phyloP scores from a whole-genome alignment of 2,888 invertebrate species.

The Lepetodrilus schrolli region DNA sequence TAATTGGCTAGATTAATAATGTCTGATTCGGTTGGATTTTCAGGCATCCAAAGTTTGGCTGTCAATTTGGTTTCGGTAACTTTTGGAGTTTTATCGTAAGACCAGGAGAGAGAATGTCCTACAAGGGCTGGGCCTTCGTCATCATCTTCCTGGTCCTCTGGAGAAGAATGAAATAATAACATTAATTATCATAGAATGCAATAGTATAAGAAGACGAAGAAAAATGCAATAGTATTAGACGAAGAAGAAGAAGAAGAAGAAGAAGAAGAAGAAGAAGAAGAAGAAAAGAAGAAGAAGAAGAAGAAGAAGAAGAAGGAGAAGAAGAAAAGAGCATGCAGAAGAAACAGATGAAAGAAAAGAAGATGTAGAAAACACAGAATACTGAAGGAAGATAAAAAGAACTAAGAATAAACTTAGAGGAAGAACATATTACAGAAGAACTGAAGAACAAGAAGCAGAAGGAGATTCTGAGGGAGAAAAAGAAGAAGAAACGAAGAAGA shows the following conservation, averaged over 20 bases:
- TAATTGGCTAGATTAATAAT: slow-evolving; percentile 57
- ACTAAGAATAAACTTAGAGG: not conserved
- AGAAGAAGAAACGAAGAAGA: too few species aligned
- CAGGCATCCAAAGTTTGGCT: slow-evolving; percentile 92
- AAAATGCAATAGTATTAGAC: not conserved
- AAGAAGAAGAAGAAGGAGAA: not conserved
- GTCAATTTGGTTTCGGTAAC: slow-evolving; percentile 85
- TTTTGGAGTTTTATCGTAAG: slow-evolving; percentile 79
- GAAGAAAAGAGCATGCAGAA: not conserved
- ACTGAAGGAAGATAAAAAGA: not conserved
- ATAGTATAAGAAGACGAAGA: not conserved
- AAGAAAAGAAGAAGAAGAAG: not conserved
- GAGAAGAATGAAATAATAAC: slow-evolving; percentile 26
- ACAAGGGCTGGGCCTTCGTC: slow-evolving; percentile 52
- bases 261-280: not conserved
- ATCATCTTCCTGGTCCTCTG: slow-evolving; percentile 41
- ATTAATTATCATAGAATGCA: too few species aligned
- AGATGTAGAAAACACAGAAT: not conserved
- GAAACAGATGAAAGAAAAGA: not conserved
- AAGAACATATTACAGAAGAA: too few species aligned
- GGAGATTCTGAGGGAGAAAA: too few species aligned
- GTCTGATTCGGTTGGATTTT: slow-evolving; percentile 59
- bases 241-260: not conserved
- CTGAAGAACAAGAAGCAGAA: too few species aligned
- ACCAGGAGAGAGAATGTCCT: slow-evolving; percentile 91